Conservation (phyloP, 2,113 vertebrate genomes). For the Seriola rivoliana region DNA sequence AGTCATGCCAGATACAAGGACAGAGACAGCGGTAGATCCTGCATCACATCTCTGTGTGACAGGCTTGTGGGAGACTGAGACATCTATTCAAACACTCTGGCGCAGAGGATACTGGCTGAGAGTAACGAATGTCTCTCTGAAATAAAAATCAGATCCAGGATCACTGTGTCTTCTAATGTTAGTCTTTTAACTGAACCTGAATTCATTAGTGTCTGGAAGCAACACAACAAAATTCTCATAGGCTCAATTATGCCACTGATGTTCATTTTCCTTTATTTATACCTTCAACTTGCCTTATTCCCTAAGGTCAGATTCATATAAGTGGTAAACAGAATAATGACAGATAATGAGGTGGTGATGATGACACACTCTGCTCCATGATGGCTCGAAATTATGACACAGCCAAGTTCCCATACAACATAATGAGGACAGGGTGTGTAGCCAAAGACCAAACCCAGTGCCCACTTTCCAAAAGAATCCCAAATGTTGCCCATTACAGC, state of each 20-base stretch:
- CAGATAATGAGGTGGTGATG: conserved; percentile 33
- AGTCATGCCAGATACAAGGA: conserved; percentile 37
- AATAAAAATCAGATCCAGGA: conserved; percentile 29
- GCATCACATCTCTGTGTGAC: conserved; percentile 37
- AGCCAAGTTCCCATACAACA: conserved; percentile 56
- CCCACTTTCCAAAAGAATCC: conserved; percentile 67
- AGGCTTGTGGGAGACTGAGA: conserved; percentile 20
- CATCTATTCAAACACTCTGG: conserved; percentile 32
- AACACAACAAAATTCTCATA: neutral
- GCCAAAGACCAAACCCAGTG: conserved; percentile 45
- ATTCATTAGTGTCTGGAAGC: neutral
- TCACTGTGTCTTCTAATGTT: neutral
- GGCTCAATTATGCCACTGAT: conserved; percentile 10
- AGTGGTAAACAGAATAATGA: conserved; percentile 35
- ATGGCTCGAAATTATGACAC: conserved; percentile 31
- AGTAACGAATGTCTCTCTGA: neutral
- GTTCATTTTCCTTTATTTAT: conserved; percentile 31
- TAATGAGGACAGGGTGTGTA: conserved; percentile 55
- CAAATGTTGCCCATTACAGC: conserved; percentile 43
- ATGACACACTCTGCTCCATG: conserved; percentile 51
- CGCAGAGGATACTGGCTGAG: conserved; percentile 28
- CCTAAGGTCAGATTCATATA: conserved; percentile 22
- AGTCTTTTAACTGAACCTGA: conserved; percentile 1
- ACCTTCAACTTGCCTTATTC: conserved; percentile 13
- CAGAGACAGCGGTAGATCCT: conserved; percentile 31